phyloP scores from a whole-genome alignment of 2,797 vertebrate species.

The Neostethus bicornis region DNA sequence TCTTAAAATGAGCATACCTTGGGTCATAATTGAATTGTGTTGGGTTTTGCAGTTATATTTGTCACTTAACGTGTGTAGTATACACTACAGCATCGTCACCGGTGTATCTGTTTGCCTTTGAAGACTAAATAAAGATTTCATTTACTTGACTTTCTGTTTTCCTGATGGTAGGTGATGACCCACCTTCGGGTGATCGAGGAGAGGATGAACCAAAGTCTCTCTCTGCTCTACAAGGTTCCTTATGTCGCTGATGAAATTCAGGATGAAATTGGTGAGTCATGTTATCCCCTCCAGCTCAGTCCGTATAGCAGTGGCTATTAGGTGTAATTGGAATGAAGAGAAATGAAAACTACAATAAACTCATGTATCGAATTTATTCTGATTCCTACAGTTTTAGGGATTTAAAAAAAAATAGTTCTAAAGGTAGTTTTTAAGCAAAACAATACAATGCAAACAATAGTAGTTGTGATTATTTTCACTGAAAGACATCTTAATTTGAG shows the following conservation, averaged over 20 bases:
- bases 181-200: conserved; percentile 98
- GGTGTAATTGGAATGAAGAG: conserved; percentile 21
- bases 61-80: neutral
- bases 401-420: conserved; percentile 26
- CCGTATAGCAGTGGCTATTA: neutral
- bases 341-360: conserved; percentile 39
- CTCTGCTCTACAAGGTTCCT: conserved; percentile 96
- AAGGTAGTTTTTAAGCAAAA: too few species aligned
- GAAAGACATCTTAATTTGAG: conserved; percentile 10
- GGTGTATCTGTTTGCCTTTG: too few species aligned
- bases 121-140: neutral
- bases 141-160: conserved; percentile 8
- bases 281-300: conserved; percentile 11
- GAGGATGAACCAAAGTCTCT: conserved; percentile 97
- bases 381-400: conserved; percentile 11
- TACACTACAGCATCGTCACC: too few species aligned
- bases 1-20: neutral
- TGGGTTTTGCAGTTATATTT: neutral
- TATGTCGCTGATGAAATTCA: conserved; percentile 96
- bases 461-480: too few species aligned
- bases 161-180: conserved; percentile 88
- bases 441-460: too few species aligned
- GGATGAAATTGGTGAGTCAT: conserved; percentile 86
- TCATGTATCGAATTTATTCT: conserved; percentile 15
- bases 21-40: neutral